Base-by-base conservation (phyloP, 2,113 vertebrate species). In the Nyctereutes procyonoides region DNA sequence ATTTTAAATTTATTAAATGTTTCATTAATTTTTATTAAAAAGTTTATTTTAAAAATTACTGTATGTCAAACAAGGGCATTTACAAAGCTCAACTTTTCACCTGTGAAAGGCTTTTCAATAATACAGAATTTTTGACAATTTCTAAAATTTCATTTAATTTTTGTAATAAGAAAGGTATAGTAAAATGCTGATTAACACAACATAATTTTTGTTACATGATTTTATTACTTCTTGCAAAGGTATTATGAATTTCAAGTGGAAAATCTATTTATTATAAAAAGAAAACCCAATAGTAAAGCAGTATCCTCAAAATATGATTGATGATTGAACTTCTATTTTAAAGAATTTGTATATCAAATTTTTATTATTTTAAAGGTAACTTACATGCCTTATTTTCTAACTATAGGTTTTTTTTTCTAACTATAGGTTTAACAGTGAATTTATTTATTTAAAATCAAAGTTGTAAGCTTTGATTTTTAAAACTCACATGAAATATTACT, bases 281-380 rank as follows among this genome's bases (percentile, higher is more conserved):
- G 30, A 85, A 12, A 38, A n/a, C 80, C 38, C 1, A 55, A 79
- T 55, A 76, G 38, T 56, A 51, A 98, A 80, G 19, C n/a, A 92
- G 1, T 76, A 90, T 32, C 89, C n/a, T 73, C 62, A 95, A 96
- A 96, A 73, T 74, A 60, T 35, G 84, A 6, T 86, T 93, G 16
- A 88, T 30, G 65, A 77, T 83, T n/a, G n/a, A 96, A 67, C 2
- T 7, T 79, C 48, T 11, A 77, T 81, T 56, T 93, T 84, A 56
- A 79, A 74, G 51, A 74, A 89, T 69, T n/a, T 81, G 4, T 58
- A 80, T 22, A 55, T 26, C 74, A n/a, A 58, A 43, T 26, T 32
- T 84, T 89, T 97, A 20, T 93, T 88, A 28, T 81, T 90, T 90
- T 90, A 90, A 97, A 92, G 1, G 8, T 3, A 91, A 32, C 30